Evolutionary conservation across 2,797 vertebrate genomes (phyloP), one percentile per base, ranked within the genome.

Genomic region (Avahi laniger): DNA sequence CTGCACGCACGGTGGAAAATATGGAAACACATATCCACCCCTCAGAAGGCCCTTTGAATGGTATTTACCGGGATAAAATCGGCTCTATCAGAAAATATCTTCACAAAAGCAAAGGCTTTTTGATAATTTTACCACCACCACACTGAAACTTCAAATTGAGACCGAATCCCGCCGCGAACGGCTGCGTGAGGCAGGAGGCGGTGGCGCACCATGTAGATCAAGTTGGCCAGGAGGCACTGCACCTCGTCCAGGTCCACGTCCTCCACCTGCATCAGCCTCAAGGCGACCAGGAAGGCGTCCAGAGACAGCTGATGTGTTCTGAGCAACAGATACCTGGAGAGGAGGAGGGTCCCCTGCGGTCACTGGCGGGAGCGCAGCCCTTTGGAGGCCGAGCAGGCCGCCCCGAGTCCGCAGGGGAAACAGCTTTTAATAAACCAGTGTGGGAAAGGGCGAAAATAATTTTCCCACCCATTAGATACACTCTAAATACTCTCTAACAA

Each of bases 211-310:
- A 99, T 99, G 97, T 99, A 99, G 94, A 99, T 99, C 63, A 99
- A 99, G 98, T 99, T 99, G 79, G 99, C 99, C 95, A 99, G 98
- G 98, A 99, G 99, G 94, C 99, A 99, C 98, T 99, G 99, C 80
- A 99, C 99, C 98, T 99, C 99, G 43, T 99, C 99, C 1, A 99
- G 98, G 98, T 99, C 99, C 87, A 99, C 99, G 1, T 99, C 99
- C 7, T 99, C 99, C 93, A 99, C 99, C 97, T 99, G 98, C 99
- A 99, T 99, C 98, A 99, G 99, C 97, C 97, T 99, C 97, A 99
- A 98, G 22, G 99, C 98, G 84, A 99, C 99, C 43, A 99, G 98
- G 97, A 99, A 99, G 15, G 99, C 99, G 80, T 99, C 99, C 41
- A 99, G 98, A 59, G 99, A 99, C 1, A 99, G 98, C 97, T 99